Conservation (phyloP, 2,113 vertebrate species). For the Carassius carassius region DNA sequence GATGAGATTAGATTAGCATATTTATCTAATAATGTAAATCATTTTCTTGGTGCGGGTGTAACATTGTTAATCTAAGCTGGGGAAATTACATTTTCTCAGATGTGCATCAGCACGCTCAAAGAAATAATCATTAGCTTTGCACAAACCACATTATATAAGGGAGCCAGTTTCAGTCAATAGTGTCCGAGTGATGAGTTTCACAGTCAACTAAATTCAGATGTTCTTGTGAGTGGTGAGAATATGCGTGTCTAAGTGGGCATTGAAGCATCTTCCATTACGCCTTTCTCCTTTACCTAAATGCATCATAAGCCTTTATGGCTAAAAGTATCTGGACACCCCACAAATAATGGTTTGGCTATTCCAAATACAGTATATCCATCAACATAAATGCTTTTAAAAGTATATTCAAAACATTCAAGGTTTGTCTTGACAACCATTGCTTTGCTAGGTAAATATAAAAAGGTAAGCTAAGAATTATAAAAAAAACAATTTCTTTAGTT, state of each 20-base stretch:
- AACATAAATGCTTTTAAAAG: no score
- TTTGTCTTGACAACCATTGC: no score
- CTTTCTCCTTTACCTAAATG: conserved; percentile 17
- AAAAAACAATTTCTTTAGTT: no score
- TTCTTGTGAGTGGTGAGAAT: background rate
- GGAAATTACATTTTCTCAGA: conserved; percentile 44
- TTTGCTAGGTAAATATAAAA: no score
- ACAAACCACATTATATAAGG: conserved; percentile 44
- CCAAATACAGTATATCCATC: background rate
- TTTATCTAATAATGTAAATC: conserved; percentile 57
- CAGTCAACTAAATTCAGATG: background rate
- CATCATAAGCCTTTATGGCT: background rate
- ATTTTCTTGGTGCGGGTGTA: conserved; percentile 41
- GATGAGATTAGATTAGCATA: conserved; percentile 53
- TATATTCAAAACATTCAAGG: no score
- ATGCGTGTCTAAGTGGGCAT: background rate
- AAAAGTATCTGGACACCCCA: background rate
- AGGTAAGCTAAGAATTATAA: no score
- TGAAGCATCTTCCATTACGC: conserved; percentile 2
- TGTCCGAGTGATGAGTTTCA: conserved; percentile 19
- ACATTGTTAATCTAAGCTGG: conserved; percentile 34
- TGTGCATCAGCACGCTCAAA: conserved; percentile 31
- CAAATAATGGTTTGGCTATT: background rate
- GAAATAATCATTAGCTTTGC: conserved; percentile 45
- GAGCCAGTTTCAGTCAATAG: conserved; percentile 28